phyloP scores from a whole-genome alignment of 2,797 vertebrate species.

The Smutsia gigantea region DNA sequence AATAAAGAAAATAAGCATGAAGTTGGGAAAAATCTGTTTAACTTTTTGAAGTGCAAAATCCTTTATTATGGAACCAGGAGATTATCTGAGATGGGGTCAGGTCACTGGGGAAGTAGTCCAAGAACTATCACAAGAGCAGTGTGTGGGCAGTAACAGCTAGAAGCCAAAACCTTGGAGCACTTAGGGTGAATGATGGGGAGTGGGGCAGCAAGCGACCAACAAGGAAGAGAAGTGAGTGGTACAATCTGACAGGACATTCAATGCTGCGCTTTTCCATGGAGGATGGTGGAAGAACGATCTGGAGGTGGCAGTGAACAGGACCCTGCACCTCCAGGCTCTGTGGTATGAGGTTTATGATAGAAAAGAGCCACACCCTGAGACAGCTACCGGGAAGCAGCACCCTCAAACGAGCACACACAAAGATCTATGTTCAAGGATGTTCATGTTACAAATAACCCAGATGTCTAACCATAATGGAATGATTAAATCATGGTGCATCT shows the following conservation, averaged over 20 bases:
- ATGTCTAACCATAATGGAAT: background rate
- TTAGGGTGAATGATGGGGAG: background rate
- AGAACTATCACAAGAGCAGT: background rate
- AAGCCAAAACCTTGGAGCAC: background rate
- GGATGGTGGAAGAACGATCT: background rate
- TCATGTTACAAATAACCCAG: background rate
- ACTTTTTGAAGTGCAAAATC: background rate
- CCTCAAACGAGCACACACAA: background rate
- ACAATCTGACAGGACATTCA: background rate
- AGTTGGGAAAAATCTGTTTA: background rate
- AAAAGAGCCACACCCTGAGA: background rate
- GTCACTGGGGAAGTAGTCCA: background rate
- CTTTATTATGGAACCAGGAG: background rate
- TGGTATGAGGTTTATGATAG: background rate
- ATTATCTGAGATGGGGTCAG: background rate
- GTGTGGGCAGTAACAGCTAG: rapidly evolving
- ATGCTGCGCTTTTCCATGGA: background rate
- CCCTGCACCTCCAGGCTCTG: background rate
- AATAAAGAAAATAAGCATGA: background rate
- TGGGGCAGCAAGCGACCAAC: no score
- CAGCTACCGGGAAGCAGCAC: background rate
- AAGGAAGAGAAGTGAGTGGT: background rate
- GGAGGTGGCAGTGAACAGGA: background rate
- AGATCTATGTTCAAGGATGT: background rate
- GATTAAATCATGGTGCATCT: background rate